Evolutionary conservation across 2,797 vertebrate genomes (phyloP), one percentile per base, ranked within the genome.

Genomic region (Macropodus opercularis): DNA sequence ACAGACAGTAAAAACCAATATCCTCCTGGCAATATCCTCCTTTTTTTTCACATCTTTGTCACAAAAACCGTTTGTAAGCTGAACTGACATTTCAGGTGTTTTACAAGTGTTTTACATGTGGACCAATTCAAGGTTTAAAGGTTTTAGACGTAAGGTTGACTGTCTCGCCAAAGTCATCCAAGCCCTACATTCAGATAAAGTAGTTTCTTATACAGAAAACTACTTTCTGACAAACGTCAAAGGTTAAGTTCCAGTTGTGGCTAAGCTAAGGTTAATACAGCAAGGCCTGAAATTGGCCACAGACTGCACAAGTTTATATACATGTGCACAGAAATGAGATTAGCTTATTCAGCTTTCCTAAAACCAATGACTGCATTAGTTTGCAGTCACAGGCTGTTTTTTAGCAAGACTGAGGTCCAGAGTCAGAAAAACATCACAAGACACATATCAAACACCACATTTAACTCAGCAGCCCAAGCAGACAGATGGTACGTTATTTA

Each of bases 361-460:
- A 87, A 87, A 87, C 61, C 65, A 40, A 36, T 84, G 69, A 86
- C 85, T 85, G 69, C 71, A 85, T 86, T 83, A 73, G 55, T 67
- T 48, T 68, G 39, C 42, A 82, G 83, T 80, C 72, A 79, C 66
- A 83, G 84, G 50, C 51, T 72, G 71, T 63, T 86, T 77, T 68
- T 85, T 64, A 62, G 69, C 34, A 23, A 26, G 48, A 38, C 63
- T n/a, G 39, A 51, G 55, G 51, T 74, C 78, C 53, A 18, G 46
- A 77, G 76, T 80, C 69, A 85, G 63, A 77, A 79, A 82, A 87
- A 85, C 44, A 72, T 77, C 74, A 85, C 69, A 41, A 85, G 85
- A 88, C 71, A 53, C 69, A 18, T 53, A 81, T 77, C 36, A 74
- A 77, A 68, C 76, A 62, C 72, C 55, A 68, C 24, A 63, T 39